Evolutionary conservation across 2,113 vertebrate genomes (phyloP), one percentile per base, ranked within the genome.

Genomic region (Morphnarchus princeps): DNA sequence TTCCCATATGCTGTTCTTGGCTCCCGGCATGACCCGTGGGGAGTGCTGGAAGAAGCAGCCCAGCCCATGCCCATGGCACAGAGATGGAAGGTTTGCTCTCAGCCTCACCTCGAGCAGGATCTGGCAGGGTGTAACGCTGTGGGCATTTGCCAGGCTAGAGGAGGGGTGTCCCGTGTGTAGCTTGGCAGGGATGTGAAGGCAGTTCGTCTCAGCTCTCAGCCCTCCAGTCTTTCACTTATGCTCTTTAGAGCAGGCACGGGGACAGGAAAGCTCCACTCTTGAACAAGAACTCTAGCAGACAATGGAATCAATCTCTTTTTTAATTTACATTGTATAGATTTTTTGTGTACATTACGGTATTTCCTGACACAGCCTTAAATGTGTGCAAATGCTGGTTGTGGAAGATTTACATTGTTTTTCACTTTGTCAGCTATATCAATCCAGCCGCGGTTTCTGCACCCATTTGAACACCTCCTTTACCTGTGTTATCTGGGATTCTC

Each of bases 1-100:
- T 89, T 93, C 24, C 63, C 29, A 16, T 57, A 20, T 43, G 47
- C 31, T 74, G 22, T 43, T 40, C 72, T 74, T 90, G 61, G 63
- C 36, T 90, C 34, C 82, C 1, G 0, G 10, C n/a, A 67, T 0
- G 2, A 65, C 20, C 65, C 47, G 28, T 14, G 38, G 11, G 16
- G 43, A 70, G 32, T 24, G 42, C 14, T 67, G 77, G n/a, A 58
- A 40, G 54, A 31, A 0, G 6, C 7, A 93, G 34, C 28, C 13
- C 73, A 63, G 36, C 24, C 55, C 47, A 4, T 49, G 42, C 31
- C 76, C 20, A 2, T 2, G 20, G 45, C 36, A 36, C 40, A 65
- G 66, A 47, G 32, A 20, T 28, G 31, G 26, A 66, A 76, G 17
- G 19, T 50, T 87, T 95, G 15, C 28, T 42, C 29, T 45, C 74